Evolutionary conservation across 2,888 invertebrate genomes (phyloP).

Genomic region (Sarcophaga carnaria): DNA sequence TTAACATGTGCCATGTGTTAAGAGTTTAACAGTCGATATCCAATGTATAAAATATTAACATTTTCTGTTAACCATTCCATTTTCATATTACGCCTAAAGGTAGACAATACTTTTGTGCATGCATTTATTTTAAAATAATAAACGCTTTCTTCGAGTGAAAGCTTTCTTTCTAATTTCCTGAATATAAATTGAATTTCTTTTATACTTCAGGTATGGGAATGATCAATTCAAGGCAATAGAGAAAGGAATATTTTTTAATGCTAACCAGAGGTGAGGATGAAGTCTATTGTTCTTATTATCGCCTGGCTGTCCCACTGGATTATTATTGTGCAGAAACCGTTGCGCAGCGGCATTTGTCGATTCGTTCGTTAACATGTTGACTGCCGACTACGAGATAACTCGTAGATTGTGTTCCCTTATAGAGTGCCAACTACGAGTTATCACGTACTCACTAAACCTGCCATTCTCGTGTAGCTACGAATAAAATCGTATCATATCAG

Average conservation of each 20-base stretch:
- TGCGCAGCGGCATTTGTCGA: slow-evolving; percentile 78
- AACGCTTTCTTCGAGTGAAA: slow-evolving; percentile 37
- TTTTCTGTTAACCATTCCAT: background rate
- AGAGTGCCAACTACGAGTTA: too few relatives aligned
- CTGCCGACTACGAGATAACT: too few relatives aligned
- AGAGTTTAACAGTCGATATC: background rate
- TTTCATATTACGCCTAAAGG: background rate
- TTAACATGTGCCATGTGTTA: background rate
- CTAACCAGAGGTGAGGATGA: too few relatives aligned
- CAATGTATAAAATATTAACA: background rate
- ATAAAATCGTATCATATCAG: too few relatives aligned
- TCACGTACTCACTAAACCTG: too few relatives aligned
- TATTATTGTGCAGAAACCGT: slow-evolving; percentile 80
- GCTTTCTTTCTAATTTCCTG: slow-evolving; percentile 40
- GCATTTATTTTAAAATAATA: background rate
- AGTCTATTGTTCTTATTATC: slow-evolving; percentile 81
- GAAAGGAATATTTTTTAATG: too few relatives aligned
- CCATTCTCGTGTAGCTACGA: too few relatives aligned
- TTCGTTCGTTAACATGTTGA: slow-evolving; percentile 72
- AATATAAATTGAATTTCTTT: background rate
- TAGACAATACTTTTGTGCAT: slow-evolving; percentile 16
- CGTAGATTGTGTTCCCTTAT: too few relatives aligned
- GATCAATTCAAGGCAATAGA: background rate
- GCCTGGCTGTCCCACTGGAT: slow-evolving; percentile 74
- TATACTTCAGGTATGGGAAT: background rate